Base-by-base conservation (phyloP, 2,888 invertebrate genomes). In the Ornithoptera alexandrae region DNA sequence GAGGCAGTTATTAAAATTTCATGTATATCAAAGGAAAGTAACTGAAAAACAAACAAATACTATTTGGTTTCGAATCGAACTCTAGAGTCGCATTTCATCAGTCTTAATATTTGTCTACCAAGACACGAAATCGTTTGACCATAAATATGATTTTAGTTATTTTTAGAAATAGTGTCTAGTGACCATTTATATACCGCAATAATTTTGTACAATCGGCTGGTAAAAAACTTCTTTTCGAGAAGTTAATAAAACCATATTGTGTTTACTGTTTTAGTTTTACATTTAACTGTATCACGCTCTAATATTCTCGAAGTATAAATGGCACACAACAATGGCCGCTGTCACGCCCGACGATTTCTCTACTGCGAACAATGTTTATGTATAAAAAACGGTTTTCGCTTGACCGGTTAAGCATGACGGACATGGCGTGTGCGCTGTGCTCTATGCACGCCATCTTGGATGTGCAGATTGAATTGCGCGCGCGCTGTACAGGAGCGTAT, bases 281-380 rank as follows among this genome's bases (percentile, higher is more conserved):
- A 81, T 88, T 86, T 85, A 85, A 87, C 84, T 82, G 85, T 83
- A 89, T 84, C 89, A 90, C 88, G 91, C 90, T 91, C 91, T 91
- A 82, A 89, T 92, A 92, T 91, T 82, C 86, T 81, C 86, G 77
- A 81, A 82, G 83, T 89, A 89, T 88, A 87, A 85, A 83, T 82
- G 81, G 83, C 83, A 79, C 84, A 88, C 86, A 89, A 91, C 90
- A 89, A 90, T 89, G 82, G 88, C 84, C 79, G 78, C 85, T 85
- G 91, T 90, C 88, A 90, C 91, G 91, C 88, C 85, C 86, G 90
- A 83, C 90, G 91, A 89, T 91, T 92, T 92, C 89, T 88, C 90
- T 89, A 84, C 87, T 81, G 87, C 86, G 90, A 89, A 90, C 91
- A 91, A 90, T 92, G 90, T 91, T 90, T 89, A 88, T 90, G 87